Percentiles rank a stretch among this genome's conserved stretches.
These are phyloP conservation scores for Amphilophus citrinellus DNA, from an alignment of 2,113 vertebrate species.

Conservation along the genomic window DNA sequence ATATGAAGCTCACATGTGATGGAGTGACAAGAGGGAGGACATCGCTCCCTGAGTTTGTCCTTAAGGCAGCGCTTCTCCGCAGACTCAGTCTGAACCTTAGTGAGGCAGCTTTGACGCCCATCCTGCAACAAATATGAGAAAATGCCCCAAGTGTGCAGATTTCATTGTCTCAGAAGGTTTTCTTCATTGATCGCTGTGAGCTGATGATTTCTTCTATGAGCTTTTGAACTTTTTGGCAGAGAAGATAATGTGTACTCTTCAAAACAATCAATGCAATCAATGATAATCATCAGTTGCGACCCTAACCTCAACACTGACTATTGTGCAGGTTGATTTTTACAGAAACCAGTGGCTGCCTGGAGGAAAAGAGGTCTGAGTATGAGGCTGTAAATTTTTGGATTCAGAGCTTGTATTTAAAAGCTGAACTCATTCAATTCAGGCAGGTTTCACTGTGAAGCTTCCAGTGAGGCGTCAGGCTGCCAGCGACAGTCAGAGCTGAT, in stretches of 20 bases:
- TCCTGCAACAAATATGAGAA: not conserved
- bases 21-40: not conserved
- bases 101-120: too few species aligned
- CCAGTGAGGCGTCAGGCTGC: slow-evolving; percentile 16
- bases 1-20: not conserved
- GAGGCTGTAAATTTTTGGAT: slow-evolving; percentile 12
- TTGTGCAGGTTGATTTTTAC: not conserved
- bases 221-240: not conserved
- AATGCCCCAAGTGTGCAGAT: not conserved
- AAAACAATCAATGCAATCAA: not conserved
- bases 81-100: not conserved
- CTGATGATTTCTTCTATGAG: not conserved
- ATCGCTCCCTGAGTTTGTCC: not conserved
- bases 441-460: slow-evolving; percentile 14
- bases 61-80: fast-evolving
- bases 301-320: not conserved
- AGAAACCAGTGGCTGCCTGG: not conserved
- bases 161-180: not conserved
- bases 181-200: not conserved
- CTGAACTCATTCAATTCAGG: not conserved
- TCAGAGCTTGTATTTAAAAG: slow-evolving; percentile 4
- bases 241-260: not conserved
- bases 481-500: slow-evolving; percentile 13
- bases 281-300: not conserved
- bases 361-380: not conserved